These are phyloP conservation scores for Psittacula cyanocephala DNA, from an alignment of 2,113 vertebrate genomes.

Conservation along the genomic window DNA sequence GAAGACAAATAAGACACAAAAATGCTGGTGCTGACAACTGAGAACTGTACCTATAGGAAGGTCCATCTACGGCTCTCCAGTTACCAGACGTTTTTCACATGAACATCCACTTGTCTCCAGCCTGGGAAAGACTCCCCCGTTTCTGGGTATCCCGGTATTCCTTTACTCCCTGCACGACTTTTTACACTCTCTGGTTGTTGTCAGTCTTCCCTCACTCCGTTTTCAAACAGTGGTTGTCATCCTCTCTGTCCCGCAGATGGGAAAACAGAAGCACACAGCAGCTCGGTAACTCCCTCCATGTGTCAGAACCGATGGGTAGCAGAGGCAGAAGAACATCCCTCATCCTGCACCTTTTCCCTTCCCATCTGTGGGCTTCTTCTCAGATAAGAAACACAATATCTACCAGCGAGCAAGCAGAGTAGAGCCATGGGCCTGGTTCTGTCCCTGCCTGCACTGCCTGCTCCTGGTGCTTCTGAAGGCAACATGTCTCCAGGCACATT, in stretches of 20 bases:
- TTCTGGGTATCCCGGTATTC: not conserved
- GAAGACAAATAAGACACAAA: not conserved
- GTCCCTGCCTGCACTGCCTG: not conserved
- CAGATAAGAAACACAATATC: not conserved
- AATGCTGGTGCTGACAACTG: not conserved
- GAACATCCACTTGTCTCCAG: not conserved
- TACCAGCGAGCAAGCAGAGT: rapidly evolving
- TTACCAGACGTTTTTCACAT: not conserved
- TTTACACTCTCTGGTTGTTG: not conserved
- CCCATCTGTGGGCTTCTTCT: not conserved
- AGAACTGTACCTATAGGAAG: not conserved
- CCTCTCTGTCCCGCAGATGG: not conserved
- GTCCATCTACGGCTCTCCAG: not conserved
- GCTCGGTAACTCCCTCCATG: not conserved
- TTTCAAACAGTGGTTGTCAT: not conserved
- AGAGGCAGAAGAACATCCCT: not conserved
- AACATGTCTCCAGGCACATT: not conserved
- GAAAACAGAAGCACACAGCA: not conserved
- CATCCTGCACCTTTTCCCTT: not conserved
- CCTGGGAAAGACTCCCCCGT: not conserved
- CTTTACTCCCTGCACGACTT: not conserved
- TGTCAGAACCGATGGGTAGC: not conserved
- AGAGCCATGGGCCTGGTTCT: not conserved
- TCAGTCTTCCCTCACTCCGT: not conserved
- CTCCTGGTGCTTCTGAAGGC: not conserved